Percentiles rank a stretch among this genome's conserved stretches.
Evolutionary conservation across 2,113 vertebrate species (phyloP).

Genomic region (Cavia porcellus): DNA sequence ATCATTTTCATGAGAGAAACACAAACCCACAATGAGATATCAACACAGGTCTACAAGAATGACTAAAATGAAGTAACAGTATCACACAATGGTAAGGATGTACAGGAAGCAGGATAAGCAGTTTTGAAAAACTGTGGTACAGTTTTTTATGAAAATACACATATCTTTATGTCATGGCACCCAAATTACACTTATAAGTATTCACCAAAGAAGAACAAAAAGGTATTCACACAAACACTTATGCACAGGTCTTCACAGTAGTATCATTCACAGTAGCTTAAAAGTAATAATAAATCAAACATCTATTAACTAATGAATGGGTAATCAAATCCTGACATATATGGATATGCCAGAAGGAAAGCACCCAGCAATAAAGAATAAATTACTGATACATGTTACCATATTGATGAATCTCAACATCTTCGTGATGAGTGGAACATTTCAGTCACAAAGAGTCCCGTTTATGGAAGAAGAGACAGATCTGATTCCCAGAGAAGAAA

Average conservation of each 20-base stretch:
- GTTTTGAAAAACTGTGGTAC: neutral
- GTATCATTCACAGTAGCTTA: neutral
- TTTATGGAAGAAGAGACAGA: neutral
- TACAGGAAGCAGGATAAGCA: neutral
- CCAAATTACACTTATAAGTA: neutral
- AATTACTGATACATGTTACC: neutral
- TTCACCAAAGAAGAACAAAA: conserved; percentile 38
- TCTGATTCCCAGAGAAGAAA: neutral
- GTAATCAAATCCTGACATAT: neutral
- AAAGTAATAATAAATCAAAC: neutral
- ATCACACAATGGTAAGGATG: neutral
- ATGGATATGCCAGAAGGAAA: neutral
- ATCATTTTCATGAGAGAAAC: neutral
- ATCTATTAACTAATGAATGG: neutral
- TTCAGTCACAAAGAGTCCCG: neutral
- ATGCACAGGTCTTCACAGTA: neutral
- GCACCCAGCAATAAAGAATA: neutral
- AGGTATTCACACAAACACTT: neutral
- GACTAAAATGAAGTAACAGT: neutral
- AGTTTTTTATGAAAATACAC: neutral
- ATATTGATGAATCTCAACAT: neutral
- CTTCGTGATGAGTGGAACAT: neutral
- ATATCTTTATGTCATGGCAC: neutral
- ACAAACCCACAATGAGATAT: neutral
- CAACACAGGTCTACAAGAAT: neutral